Evolutionary conservation across 2,797 vertebrate species (phyloP), one percentile per base, ranked within the genome.

Genomic region (Lepus townsendii): DNA sequence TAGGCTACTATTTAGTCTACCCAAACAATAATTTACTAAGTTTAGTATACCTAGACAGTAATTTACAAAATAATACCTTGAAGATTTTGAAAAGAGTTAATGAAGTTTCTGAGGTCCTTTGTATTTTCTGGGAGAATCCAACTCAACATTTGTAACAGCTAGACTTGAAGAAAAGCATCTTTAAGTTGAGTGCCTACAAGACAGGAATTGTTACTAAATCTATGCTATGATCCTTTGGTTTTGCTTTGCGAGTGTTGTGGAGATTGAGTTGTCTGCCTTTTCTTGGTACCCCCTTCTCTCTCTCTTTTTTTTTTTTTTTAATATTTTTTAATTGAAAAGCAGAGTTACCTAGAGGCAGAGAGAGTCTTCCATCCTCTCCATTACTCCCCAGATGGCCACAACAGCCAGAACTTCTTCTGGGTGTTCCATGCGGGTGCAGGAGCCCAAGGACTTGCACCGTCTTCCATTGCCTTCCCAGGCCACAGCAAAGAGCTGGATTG

Each of bases 21-120:
- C 83, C 88, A 96, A 93, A 92, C 71, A 94, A 2, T 93, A 85
- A 90, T 92, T 95, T 94, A 90, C 91, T 91, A 95, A 95, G 82
- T 92, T 94, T 88, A 96, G 93, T 83, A n/a, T 66, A 60, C 87
- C 66, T 75, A 97, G 63, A 66, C 66, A 83, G 79, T 95, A 96
- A 96, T 96, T 96, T 96, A 32, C 91, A 89, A 93, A 93, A 91
- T 94, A 88, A 77, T 93, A 80, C 88, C 71, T 83, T 93, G 52
- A 90, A 92, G 95, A 82, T 63, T 26, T 94, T 91, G 42, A 71
- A 87, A 96, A 88, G 95, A 94, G 78, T 96, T 96, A 97, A 90
- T 60, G 84, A 83, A 52, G 52, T 80, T 91, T 82, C 73, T 30
- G 26, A 65, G 90, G 76, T 79, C 54, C 86, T 5, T 71, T 38